Evolutionary conservation across 2,888 invertebrate genomes (phyloP).

Genomic region (Lycophotia porphyrea): DNA sequence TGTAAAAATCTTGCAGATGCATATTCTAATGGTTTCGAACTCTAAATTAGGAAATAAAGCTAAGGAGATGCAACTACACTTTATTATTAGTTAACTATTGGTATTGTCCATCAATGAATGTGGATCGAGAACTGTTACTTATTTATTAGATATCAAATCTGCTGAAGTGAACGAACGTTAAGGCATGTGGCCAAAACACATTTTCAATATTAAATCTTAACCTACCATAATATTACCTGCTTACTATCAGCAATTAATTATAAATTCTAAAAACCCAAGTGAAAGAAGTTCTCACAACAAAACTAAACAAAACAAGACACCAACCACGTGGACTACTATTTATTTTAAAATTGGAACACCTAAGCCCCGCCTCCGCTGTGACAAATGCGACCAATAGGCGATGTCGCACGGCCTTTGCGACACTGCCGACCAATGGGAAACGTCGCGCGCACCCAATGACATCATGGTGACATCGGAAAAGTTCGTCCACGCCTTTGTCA

Average conservation of each 20-base stretch:
- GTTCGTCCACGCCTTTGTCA: constrained; percentile 83
- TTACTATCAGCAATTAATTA: not conserved
- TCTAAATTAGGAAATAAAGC: not conserved
- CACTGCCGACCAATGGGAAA: constrained; percentile 81
- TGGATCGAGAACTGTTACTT: no score
- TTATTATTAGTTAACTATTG: no score
- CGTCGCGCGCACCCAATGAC: constrained; percentile 86
- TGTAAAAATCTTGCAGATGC: not conserved
- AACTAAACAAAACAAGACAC: constrained; percentile 35
- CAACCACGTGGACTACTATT: constrained; percentile 60
- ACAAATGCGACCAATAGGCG: constrained; percentile 84
- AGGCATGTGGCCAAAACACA: not conserved
- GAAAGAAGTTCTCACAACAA: constrained; percentile 6
- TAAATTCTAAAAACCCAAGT: not conserved
- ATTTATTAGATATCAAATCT: not conserved
- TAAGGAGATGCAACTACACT: no score
- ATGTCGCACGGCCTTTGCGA: constrained; percentile 87
- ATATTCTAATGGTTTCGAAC: not conserved
- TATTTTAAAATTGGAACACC: constrained; percentile 79
- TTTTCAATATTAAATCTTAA: not conserved
- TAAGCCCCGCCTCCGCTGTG: constrained; percentile 80
- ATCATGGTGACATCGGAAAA: constrained; percentile 85
- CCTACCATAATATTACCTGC: not conserved
- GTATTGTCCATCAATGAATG: not conserved
- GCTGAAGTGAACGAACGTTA: not conserved